Evolutionary conservation across 2,113 vertebrate genomes (phyloP).

Genomic region (Mormyrus lacerda): DNA sequence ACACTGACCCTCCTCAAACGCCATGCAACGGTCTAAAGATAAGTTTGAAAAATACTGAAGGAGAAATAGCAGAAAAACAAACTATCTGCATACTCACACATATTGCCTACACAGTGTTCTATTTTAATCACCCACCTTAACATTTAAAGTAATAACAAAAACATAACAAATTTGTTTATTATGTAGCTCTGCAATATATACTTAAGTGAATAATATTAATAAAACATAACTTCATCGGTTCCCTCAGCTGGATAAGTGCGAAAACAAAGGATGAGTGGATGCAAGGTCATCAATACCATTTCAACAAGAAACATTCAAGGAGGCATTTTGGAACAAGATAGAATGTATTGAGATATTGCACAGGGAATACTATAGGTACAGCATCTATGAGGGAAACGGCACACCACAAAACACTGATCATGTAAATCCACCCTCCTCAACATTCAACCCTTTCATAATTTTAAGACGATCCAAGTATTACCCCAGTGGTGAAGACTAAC

Average conservation of each 20-base stretch:
- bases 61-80: neutral
- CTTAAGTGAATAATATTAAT: neutral
- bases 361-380: neutral
- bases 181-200: neutral
- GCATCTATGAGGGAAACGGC: constrained; percentile 3
- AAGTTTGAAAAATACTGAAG: neutral
- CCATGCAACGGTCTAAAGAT: neutral
- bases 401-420: neutral
- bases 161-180: neutral
- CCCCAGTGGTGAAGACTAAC: neutral
- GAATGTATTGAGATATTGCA: neutral
- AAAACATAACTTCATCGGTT: neutral
- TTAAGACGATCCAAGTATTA: neutral
- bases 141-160: neutral
- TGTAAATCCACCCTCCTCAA: neutral
- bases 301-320: neutral
- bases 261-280: neutral
- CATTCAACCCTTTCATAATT: neutral
- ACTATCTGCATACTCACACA: neutral
- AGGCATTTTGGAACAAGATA: neutral
- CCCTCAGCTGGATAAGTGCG: neutral
- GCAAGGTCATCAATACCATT: neutral
- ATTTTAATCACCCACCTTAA: neutral
- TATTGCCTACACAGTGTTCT: neutral
- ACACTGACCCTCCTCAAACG: neutral